Evolutionary conservation across 1,140 invertebrate genomes (phyloP), one percentile per base, ranked within the genome.

Genomic region (Pachyrhynchus sulphureomaculatus): DNA sequence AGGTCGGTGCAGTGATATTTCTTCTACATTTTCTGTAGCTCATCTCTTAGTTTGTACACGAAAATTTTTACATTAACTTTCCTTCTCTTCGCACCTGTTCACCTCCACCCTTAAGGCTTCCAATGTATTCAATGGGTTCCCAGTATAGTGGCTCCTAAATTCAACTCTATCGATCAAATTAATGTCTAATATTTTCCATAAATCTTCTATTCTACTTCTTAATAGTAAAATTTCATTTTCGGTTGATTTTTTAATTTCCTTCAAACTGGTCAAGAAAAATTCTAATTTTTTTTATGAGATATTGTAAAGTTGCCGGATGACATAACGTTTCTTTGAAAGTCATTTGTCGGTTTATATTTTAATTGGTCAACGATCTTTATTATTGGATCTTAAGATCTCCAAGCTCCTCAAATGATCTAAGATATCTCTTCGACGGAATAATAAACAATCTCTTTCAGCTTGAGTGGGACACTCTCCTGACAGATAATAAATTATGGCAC

Each of bases 21-120:
- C 53, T 89, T 83, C 89, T 90, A 93, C 76, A 85, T 83, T 44
- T 82, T 71, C 48, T 77, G 72, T 5, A 93, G 81, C 69, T 93
- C 86, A 1, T 78, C 71, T 3, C 89, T 80, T 1, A 90, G 73
- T 68, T 86, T 85, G 0, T 84, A 81, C 21, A 93, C 79, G 72
- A 91, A 91, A 47, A 82, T 34, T 57, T 83, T 80, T 0, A 90
- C 81, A 71, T 89, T 88, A 64, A 86, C 81, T 8, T 77, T 75
- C 34, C 6, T 85, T 75, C 34, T 80, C 72, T 70, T 88, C 84
- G 69, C 85, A 88, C 12, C 82, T 76, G 23, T 81, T 75, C 18
- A 90, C 44, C 77, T 90, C 87, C 34, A 75, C 68, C 26, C 81
- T 70, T 4, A 88, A 76, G 12, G 80, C 77, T 65, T 78, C 75